Evolutionary conservation across 2,888 invertebrate genomes (phyloP).

Genomic region (Helicoverpa assulta): DNA sequence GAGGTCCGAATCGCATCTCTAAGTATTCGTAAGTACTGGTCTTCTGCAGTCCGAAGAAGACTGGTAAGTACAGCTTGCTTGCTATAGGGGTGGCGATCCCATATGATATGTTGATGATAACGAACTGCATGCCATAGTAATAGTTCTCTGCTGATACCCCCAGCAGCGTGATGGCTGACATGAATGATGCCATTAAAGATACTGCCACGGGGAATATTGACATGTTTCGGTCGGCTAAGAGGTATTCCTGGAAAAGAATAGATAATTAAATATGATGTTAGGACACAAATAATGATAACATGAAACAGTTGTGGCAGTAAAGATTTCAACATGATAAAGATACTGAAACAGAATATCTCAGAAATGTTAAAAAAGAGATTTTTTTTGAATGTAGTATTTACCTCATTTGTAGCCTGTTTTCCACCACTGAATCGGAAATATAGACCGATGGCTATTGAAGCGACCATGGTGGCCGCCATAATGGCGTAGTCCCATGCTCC

Average conservation of each 20-base stretch:
- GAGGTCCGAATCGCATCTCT: slow-evolving; percentile 95
- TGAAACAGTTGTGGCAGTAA: too few relatives aligned
- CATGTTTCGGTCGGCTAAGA: slow-evolving; percentile 95
- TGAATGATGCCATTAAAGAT: slow-evolving; percentile 97
- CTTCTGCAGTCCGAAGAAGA: slow-evolving; percentile 95
- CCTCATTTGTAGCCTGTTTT: slow-evolving; percentile 95
- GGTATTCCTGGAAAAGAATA: slow-evolving; percentile 92
- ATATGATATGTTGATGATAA: slow-evolving; percentile 94
- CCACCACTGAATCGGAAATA: slow-evolving; percentile 96
- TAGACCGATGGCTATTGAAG: slow-evolving; percentile 94
- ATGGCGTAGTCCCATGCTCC: slow-evolving; percentile 94
- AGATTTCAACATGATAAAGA: not conserved
- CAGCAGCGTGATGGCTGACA: slow-evolving; percentile 97
- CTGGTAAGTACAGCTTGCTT: slow-evolving; percentile 94
- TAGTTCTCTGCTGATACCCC: slow-evolving; percentile 97
- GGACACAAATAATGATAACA: not conserved
- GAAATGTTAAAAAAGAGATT: not conserved
- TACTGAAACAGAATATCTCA: too few relatives aligned
- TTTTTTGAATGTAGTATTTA: slow-evolving; percentile 69
- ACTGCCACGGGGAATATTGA: slow-evolving; percentile 95
- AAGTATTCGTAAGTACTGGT: slow-evolving; percentile 98
- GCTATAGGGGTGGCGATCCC: slow-evolving; percentile 94
- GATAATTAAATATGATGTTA: not conserved
- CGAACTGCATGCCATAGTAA: slow-evolving; percentile 94
- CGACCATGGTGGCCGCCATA: slow-evolving; percentile 92